Conservation (phyloP, 2,113 vertebrate species). For the Heterochromis multidens region DNA sequence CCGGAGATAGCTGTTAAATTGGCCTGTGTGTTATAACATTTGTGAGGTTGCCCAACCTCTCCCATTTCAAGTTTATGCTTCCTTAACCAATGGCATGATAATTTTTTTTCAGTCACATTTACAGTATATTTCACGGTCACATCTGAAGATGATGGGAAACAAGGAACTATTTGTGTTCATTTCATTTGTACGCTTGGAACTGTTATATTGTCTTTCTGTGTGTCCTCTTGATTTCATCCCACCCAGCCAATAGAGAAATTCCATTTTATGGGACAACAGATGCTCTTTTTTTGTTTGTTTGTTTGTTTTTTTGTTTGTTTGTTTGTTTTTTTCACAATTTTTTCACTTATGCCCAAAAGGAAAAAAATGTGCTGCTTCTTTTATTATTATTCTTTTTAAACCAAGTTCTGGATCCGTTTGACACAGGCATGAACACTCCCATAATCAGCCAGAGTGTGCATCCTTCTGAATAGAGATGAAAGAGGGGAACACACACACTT, state of each 20-base stretch:
- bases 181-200: neutral
- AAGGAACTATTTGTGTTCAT: neutral
- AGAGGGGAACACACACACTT: slow-evolving; percentile 44
- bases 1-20: neutral
- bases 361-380: slow-evolving; percentile 14
- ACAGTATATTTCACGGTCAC: neutral
- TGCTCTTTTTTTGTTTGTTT: neutral
- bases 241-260: slow-evolving; percentile 11
- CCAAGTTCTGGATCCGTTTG: slow-evolving; percentile 63
- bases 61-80: neutral
- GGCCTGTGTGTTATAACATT: neutral
- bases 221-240: slow-evolving; percentile 21
- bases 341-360: slow-evolving; percentile 30
- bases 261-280: slow-evolving; percentile 54
- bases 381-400: slow-evolving; percentile 19
- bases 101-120: neutral
- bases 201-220: neutral
- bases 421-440: slow-evolving; percentile 60
- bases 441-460: slow-evolving; percentile 67
- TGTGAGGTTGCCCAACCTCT: neutral
- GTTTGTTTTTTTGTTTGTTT: neutral
- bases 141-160: neutral
- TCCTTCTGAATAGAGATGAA: slow-evolving; percentile 74
- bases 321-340: neutral
- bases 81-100: neutral